These are phyloP conservation scores for Paedocypris sp. DNA, from an alignment of 2,113 vertebrate species.

Conservation along the genomic window DNA sequence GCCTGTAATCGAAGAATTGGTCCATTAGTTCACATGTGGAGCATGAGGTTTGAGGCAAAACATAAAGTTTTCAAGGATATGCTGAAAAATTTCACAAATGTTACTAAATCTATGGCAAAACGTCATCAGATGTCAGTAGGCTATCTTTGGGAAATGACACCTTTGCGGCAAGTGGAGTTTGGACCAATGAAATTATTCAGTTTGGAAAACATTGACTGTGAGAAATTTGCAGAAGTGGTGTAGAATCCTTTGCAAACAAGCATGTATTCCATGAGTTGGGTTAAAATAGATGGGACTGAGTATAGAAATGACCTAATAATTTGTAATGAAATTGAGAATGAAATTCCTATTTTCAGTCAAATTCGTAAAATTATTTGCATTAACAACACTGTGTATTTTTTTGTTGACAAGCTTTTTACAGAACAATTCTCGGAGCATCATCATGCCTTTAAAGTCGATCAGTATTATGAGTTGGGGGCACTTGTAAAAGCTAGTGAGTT, in stretches of 20 bases:
- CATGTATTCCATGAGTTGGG: background rate
- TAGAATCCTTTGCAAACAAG: background rate
- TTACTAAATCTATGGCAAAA: slow-evolving; percentile 2
- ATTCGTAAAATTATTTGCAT: background rate
- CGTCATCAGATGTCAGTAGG: background rate
- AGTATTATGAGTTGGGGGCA: background rate
- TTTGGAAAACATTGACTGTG: background rate
- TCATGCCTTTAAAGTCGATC: background rate
- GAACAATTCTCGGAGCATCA: background rate
- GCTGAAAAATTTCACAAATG: slow-evolving; percentile 8
- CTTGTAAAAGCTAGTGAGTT: background rate
- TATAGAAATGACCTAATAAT: background rate
- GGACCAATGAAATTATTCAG: background rate
- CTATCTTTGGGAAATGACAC: background rate
- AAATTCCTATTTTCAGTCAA: background rate
- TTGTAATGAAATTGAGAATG: background rate
- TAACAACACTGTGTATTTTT: background rate
- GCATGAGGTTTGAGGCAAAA: slow-evolving; percentile 27
- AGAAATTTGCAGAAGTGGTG: background rate
- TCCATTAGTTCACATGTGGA: slow-evolving; percentile 26
- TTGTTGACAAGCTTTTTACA: background rate
- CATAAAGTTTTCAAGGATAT: slow-evolving; percentile 12
- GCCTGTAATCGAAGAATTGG: slow-evolving; percentile 26
- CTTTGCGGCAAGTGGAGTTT: background rate
- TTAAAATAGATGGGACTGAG: background rate